These are phyloP conservation scores for Margarornis squamiger DNA, from an alignment of 2,797 vertebrate genomes.

Conservation along the genomic window DNA sequence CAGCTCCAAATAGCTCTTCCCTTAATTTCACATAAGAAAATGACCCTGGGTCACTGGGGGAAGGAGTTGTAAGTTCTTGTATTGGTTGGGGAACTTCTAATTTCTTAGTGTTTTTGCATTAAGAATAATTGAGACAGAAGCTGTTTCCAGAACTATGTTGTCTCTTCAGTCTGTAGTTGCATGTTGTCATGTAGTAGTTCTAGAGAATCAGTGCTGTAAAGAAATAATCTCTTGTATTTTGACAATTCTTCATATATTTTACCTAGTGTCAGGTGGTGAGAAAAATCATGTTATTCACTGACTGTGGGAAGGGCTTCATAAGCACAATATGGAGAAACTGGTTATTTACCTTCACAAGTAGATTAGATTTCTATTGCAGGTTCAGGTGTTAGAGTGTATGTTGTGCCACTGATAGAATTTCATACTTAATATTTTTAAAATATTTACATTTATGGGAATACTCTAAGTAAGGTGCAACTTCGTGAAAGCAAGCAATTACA, in stretches of 20 bases:
- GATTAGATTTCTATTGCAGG: neutral
- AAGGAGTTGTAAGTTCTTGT: neutral
- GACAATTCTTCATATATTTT: neutral
- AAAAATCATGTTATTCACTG: neutral
- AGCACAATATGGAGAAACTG: neutral
- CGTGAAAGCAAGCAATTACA: neutral
- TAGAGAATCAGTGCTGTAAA: neutral
- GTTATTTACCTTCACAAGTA: neutral
- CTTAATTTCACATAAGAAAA: neutral
- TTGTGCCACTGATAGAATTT: neutral
- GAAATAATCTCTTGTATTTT: neutral
- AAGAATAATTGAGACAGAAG: neutral
- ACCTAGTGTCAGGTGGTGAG: neutral
- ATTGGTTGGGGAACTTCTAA: neutral
- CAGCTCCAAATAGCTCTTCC: neutral
- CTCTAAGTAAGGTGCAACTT: neutral
- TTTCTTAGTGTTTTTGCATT: neutral
- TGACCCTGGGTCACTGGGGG: neutral
- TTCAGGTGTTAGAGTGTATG: neutral
- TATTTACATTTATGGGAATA: neutral
- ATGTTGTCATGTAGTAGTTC: neutral
- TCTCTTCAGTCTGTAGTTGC: neutral
- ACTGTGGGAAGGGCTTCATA: rapidly evolving
- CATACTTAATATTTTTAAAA: neutral
- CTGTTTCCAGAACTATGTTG: neutral